A percentile compares a stretch with the other conserved stretches of the same genome.
Conservation (phyloP, 2,113 vertebrate genomes). For the Athene noctua region DNA sequence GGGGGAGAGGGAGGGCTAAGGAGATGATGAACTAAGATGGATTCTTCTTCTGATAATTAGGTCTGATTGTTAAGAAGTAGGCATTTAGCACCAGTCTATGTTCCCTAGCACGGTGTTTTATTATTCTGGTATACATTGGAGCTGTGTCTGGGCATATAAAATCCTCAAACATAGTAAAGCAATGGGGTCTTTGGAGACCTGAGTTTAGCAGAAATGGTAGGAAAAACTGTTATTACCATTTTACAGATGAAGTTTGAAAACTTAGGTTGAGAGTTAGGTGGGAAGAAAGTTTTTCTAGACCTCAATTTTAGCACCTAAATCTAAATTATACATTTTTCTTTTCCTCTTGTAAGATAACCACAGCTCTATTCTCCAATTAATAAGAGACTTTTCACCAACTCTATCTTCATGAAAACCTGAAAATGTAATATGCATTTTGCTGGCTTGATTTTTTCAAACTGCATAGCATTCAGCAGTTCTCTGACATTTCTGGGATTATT, state of each 20-base stretch:
- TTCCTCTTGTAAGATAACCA: not conserved
- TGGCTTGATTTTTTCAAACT: not conserved
- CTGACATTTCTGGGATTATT: not conserved
- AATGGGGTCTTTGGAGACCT: not conserved
- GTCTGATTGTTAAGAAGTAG: not conserved
- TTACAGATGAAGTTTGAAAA: not conserved
- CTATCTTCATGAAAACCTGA: not conserved
- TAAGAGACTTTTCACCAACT: not conserved
- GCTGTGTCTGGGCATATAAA: not conserved
- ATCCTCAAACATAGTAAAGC: not conserved
- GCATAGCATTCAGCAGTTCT: not conserved
- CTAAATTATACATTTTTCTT: not conserved
- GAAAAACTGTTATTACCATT: not conserved
- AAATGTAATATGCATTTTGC: not conserved
- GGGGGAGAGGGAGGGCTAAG: not conserved
- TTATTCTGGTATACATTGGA: not conserved
- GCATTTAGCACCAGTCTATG: not conserved
- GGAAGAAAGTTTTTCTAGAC: not conserved
- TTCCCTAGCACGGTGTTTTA: not conserved
- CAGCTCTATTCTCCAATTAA: not conserved
- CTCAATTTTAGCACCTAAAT: not conserved
- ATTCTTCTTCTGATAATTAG: not conserved
- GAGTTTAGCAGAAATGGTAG: not conserved
- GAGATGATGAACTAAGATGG: not conserved
- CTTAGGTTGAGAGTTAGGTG: not conserved